Evolutionary conservation across 2,797 vertebrate genomes (phyloP), one percentile per base, ranked within the genome.

Genomic region (Gymnoscopelus braueri): DNA sequence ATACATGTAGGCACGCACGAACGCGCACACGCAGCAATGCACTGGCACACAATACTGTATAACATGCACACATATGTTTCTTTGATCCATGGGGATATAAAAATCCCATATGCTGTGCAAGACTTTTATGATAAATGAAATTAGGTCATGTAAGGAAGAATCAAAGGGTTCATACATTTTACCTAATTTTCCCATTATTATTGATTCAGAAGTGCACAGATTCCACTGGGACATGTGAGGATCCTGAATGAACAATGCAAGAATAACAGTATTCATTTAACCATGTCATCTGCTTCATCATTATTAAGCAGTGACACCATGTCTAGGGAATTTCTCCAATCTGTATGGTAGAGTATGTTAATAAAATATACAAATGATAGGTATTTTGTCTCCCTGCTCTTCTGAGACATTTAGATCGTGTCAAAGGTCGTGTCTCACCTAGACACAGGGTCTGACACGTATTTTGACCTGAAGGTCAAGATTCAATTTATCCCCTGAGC

Each of bases 131-230:
- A 69, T 67, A 75, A 79, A 76, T 75, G 66, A 77, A 87, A 87
- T 58, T 83, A 71, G 79, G 80, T 24, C 78, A 79, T 5, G 13
- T 65, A 63, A 74, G 6, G 52, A n/a, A 72, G 60, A 60, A 76
- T 83, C 59, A 76, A 75, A 75, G 72, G 39, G 39, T 44, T 2
- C 72, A 83, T 74, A 66, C 63, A 60, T 71, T 72, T 77, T 62
- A 72, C 66, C 69, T 77, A 85, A 85, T 62, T 82, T 83, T 69
- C 74, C 88, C 77, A 83, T 85, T 85, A 84, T 56, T 71, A 58
- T 74, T 80, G 72, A 85, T 63, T 71, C 32, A 35, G 62, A 65
- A 65, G 19, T 75, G 73, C 60, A 75, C 65, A 59, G 72, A 75
- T 80, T 54, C 52, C 52, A 77, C 55, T 26, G 67, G 68, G 50